Percentiles rank a stretch among this genome's conserved stretches.
Evolutionary conservation across 1,140 invertebrate species (phyloP).

Genomic region (Atta colombica): DNA sequence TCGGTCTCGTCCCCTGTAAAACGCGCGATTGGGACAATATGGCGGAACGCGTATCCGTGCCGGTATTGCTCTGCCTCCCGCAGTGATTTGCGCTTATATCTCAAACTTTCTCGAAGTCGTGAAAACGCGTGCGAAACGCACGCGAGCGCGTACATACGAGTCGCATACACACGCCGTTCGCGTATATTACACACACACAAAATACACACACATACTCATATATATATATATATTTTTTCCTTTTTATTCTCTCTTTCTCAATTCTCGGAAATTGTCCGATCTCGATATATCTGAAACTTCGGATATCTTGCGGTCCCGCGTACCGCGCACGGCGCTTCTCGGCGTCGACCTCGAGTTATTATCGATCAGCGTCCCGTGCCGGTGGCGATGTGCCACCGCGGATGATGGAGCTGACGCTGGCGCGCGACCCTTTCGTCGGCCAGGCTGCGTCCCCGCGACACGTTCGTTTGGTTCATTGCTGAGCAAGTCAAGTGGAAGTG

Average conservation of each 20-base stretch:
- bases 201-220: too few relatives aligned
- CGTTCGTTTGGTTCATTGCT: neutral
- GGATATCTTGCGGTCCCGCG: neutral
- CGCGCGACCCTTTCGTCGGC: slow-evolving; percentile 14
- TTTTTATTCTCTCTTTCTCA: neutral
- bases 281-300: neutral
- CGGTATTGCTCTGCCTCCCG: slow-evolving; percentile 25
- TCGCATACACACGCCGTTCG: neutral
- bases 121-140: slow-evolving; percentile 30
- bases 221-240: neutral
- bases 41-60: slow-evolving; percentile 34
- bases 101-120: neutral
- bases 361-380: slow-evolving; percentile 27
- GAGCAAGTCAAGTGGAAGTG: neutral
- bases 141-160: neutral
- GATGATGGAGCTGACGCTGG: slow-evolving; percentile 44
- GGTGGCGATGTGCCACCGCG: slow-evolving; percentile 23
- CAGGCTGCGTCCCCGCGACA: slow-evolving; percentile 25
- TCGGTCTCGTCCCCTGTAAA: slow-evolving; percentile 2
- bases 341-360: slow-evolving; percentile 7
- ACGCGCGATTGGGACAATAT: slow-evolving; percentile 27
- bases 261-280: neutral
- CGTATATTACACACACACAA: neutral
- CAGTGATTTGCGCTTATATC: slow-evolving; percentile 20
- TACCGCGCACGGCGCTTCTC: neutral